Evolutionary conservation across 2,113 vertebrate species (phyloP), one percentile per base, ranked within the genome.

Genomic region (Erinaceus europaeus): DNA sequence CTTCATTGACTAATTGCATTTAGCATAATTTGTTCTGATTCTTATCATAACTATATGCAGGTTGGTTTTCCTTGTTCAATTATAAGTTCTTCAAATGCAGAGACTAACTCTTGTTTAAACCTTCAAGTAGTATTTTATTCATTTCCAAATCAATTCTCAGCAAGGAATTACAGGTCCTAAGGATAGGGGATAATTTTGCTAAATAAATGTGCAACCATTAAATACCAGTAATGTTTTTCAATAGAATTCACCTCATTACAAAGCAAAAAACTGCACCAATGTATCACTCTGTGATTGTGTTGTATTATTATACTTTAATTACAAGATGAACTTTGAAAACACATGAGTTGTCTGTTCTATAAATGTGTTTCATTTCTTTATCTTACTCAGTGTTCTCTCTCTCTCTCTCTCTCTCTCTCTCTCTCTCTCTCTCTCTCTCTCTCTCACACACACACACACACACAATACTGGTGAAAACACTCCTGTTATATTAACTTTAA

Each of bases 401-500:
- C n/a, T n/a, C 14, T 78, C 27, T 62, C 0, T 18, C 2, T 77
- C 9, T 81, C 18, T 69, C 25, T 40, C 13, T 53, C 8, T 38
- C 9, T 36, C 15, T 23, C n/a, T 15, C 14, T 29, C 17, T 65
- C 23, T 64, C n/a, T 71, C 64, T 52, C 13, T 34, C 46, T 32
- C 1, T 27, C 15, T 52, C 2, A 14, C 38, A 38, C 18, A 1
- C 9, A 44, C 38, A 65, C 20, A 50, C 50, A 40, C 71, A 64
- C 11, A 32, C 34, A 52, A 40, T 67, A 29, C 61, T 50, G 95
- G 57, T 91, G 90, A 86, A 21, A 18, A 18, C 53, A 91, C 81
- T 93, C 86, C 85, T 90, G 76, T 84, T 80, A 81, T 34, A 64
- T 40, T 89, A 75, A 32, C 81, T 96, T 95, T 94, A 23, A 95